Evolutionary conservation across 2,888 invertebrate genomes (phyloP), one percentile per base, ranked within the genome.

Genomic region (Malthinus flaveolus): DNA sequence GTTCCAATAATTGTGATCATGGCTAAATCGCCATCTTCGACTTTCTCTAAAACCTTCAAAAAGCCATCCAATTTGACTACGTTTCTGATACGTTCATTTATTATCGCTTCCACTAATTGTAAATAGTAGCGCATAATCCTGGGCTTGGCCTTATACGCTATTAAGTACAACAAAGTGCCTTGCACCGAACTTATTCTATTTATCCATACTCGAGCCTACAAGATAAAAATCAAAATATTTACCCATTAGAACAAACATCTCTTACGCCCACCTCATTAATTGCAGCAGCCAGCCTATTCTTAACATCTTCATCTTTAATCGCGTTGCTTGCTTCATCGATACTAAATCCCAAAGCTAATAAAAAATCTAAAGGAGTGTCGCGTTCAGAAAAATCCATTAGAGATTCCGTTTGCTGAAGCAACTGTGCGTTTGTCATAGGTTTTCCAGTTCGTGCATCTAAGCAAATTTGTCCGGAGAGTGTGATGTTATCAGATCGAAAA

Each of bases 321-420:
- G 71, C 71, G 37, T 69, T 70, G 47, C 69, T 71, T 7, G 71
- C 71, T 52, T 71, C 71, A 52, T 72, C 72, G 6, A 72, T 70
- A 62, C 71, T 71, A 50, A 71, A 72, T 11, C 72, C 72, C 23
- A 72, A 63, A 15, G 68, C 69, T 8, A 72, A 53, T 31, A 72
- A 59, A 57, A 66, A 72, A 49, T 72, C 72, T 13, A 72, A 56
- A 1, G 71, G 68, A 3, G 68, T 69, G 35, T 71, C 68, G 8
- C 69, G 60, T 54, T 72, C 72, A 3, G 72, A 72, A 58, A 72
- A 71, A 51, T 69, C 68, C 32, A 72, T 70, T n/a, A 68, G 63
- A 31, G 65, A 62, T 47, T 66, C 65, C 7, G 66, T 15, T 0
- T 5, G 13, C n/a, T 42, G 6, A 55, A 23, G 58, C 3, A 5